phyloP scores from a whole-genome alignment of 92 coral and sea anemone genomes.

The Phymanthus crucifer region DNA sequence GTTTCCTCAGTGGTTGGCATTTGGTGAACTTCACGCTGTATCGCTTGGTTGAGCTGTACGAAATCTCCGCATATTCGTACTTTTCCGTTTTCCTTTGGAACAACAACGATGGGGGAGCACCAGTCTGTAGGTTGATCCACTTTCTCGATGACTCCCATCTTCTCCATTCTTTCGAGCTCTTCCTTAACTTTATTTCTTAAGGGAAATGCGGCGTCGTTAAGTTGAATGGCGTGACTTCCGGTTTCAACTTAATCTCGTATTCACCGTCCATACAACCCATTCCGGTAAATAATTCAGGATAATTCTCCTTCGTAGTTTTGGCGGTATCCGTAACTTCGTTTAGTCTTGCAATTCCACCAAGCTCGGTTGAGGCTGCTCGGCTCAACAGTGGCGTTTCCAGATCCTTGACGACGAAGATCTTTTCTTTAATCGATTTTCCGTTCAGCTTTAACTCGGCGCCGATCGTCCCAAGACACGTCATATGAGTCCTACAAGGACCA shows the following conservation, averaged over 20 bases:
- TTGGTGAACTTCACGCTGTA: constrained; percentile 61
- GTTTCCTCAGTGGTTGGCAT: constrained; percentile 72
- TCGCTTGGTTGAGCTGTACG: constrained; percentile 65
- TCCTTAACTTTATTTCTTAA: constrained; percentile 49
- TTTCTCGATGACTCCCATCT: constrained; percentile 61
- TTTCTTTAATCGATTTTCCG: constrained; percentile 24
- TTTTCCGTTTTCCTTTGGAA: constrained; percentile 47
- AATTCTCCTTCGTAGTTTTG: constrained; percentile 25
- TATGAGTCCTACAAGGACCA: constrained; percentile 58
- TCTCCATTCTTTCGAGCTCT: constrained; percentile 64
- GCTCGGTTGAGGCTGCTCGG: constrained; percentile 47
- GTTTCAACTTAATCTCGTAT: constrained; percentile 47
- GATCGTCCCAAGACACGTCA: constrained; percentile 46
- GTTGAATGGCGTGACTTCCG: constrained; percentile 52
- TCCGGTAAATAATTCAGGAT: constrained; percentile 54
- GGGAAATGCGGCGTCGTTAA: constrained; percentile 60
- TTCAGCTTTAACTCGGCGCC: constrained; percentile 15
- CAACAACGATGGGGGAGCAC: constrained; percentile 70
- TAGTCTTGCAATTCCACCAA: constrained; percentile 44
- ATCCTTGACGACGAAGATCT: constrained; percentile 36
- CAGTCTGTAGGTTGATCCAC: constrained; percentile 69
- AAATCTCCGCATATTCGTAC: constrained; percentile 68
- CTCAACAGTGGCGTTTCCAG: constrained; percentile 43
- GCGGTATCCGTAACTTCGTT: constrained; percentile 9
- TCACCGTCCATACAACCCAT: constrained; percentile 67